Evolutionary conservation across 2,113 vertebrate species (phyloP).

Genomic region (Mugil cephalus): DNA sequence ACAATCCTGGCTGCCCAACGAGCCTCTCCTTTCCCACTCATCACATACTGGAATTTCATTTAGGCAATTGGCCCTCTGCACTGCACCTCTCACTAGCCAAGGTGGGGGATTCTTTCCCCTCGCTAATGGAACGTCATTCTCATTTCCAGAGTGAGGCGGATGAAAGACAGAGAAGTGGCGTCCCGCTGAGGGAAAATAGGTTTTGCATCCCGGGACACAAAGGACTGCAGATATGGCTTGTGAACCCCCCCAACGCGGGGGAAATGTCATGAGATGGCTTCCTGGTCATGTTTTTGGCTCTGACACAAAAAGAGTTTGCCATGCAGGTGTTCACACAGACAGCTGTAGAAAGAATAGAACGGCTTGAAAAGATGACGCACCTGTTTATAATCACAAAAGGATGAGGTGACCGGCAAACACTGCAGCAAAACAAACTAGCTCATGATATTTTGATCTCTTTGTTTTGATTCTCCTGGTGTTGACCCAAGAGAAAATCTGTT

Average conservation of each 20-base stretch:
- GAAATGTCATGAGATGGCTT: slow-evolving; percentile 65
- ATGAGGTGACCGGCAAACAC: not conserved
- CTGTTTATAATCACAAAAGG: slow-evolving; percentile 22
- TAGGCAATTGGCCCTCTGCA: slow-evolving; percentile 59
- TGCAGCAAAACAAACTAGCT: not conserved
- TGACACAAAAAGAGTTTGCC: slow-evolving; percentile 34
- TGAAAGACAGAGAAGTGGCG: slow-evolving; percentile 57
- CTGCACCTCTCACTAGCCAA: slow-evolving; percentile 58
- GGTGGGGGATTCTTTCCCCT: slow-evolving; percentile 67
- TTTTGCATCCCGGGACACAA: slow-evolving; percentile 53
- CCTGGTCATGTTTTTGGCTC: slow-evolving; percentile 51
- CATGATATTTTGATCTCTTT: not conserved
- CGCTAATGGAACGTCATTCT: slow-evolving; percentile 64
- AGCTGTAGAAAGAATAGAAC: slow-evolving; percentile 5
- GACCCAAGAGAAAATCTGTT: too few relatives aligned
- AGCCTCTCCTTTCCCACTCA: slow-evolving; percentile 63
- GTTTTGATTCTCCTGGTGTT: too few relatives aligned
- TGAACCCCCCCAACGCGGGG: slow-evolving; percentile 58
- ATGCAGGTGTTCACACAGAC: slow-evolving; percentile 41
- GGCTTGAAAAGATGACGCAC: slow-evolving; percentile 3
- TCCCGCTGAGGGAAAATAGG: slow-evolving; percentile 55
- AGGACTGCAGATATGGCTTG: slow-evolving; percentile 41
- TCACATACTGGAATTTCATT: slow-evolving; percentile 73
- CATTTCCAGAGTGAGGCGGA: slow-evolving; percentile 63
- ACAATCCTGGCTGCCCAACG: slow-evolving; percentile 35